Evolutionary conservation across 92 coral and sea anemone species (phyloP).

Genomic region (Muricea muricata): DNA sequence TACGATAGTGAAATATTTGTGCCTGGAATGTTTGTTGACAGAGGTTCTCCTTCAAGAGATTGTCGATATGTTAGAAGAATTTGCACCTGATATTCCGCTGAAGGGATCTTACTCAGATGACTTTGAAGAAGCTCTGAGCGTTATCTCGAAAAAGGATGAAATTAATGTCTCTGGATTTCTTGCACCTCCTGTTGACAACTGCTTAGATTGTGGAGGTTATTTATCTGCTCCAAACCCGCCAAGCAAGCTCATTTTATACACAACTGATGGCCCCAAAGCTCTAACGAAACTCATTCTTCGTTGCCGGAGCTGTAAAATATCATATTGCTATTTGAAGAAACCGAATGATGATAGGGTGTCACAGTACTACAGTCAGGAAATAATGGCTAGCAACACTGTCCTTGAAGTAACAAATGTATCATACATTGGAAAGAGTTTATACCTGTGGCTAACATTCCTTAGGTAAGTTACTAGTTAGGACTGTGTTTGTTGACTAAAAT

Average conservation of each 20-base stretch:
- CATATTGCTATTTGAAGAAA: not conserved
- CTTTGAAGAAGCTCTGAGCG: not conserved
- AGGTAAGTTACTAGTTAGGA: slow-evolving; percentile 1
- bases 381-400: not conserved
- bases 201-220: not conserved
- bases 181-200: slow-evolving; percentile 13
- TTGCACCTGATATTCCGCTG: not conserved
- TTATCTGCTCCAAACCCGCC: slow-evolving; percentile 14
- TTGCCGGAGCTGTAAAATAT: not conserved
- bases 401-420: slow-evolving; percentile 9
- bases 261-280: slow-evolving; percentile 8
- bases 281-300: slow-evolving; percentile 2
- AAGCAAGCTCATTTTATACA: not conserved
- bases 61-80: not conserved
- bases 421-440: not conserved
- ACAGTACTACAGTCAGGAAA: not conserved
- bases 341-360: slow-evolving; percentile 5
- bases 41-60: not conserved
- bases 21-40: not conserved
- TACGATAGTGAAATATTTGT: not conserved
- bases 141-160: not conserved
- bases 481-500: too few species aligned
- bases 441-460: not conserved
- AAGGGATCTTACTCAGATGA: not conserved
- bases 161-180: not conserved